A percentile compares a stretch with the other conserved stretches of the same genome.
Evolutionary conservation across 2,113 vertebrate species (phyloP).

Genomic region (Heloderma charlesbogerti): DNA sequence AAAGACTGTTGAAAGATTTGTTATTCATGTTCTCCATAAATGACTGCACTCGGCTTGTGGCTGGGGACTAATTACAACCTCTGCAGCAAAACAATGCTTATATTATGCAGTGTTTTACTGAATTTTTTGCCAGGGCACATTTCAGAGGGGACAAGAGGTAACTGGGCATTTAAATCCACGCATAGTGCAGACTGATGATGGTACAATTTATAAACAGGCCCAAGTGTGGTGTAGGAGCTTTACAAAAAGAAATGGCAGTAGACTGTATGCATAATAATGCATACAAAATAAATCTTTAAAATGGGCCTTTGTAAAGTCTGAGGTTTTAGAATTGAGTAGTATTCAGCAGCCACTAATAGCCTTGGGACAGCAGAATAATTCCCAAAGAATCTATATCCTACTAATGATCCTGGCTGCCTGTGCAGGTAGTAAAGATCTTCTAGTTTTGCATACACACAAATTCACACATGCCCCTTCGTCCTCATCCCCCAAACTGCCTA

Average conservation of each 20-base stretch:
- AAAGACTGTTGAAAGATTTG: slow-evolving; percentile 34
- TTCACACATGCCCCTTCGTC: neutral
- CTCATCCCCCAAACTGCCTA: neutral
- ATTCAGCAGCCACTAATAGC: slow-evolving; percentile 35
- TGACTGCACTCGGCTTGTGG: slow-evolving; percentile 38
- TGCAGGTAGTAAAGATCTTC: neutral
- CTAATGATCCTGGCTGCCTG: neutral
- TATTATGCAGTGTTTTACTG: slow-evolving; percentile 51
- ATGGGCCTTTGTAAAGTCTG: slow-evolving; percentile 38
- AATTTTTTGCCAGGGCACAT: slow-evolving; percentile 45
- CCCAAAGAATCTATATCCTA: slow-evolving; percentile 42
- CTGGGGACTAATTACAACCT: slow-evolving; percentile 84
- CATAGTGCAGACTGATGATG: neutral
- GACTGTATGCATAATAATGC: slow-evolving; percentile 32
- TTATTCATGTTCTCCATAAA: slow-evolving; percentile 44
- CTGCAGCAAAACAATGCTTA: slow-evolving; percentile 62
- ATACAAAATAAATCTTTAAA: slow-evolving; percentile 3
- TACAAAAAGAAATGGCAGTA: neutral
- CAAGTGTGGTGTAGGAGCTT: neutral
- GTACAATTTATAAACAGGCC: neutral
- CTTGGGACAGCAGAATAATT: slow-evolving; percentile 21
- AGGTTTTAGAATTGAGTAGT: neutral
- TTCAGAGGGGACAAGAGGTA: slow-evolving; percentile 23
- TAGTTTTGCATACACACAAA: neutral
- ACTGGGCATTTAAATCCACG: slow-evolving; percentile 15